Conservation (phyloP, 2,888 invertebrate species). For the Tachina grossa region DNA sequence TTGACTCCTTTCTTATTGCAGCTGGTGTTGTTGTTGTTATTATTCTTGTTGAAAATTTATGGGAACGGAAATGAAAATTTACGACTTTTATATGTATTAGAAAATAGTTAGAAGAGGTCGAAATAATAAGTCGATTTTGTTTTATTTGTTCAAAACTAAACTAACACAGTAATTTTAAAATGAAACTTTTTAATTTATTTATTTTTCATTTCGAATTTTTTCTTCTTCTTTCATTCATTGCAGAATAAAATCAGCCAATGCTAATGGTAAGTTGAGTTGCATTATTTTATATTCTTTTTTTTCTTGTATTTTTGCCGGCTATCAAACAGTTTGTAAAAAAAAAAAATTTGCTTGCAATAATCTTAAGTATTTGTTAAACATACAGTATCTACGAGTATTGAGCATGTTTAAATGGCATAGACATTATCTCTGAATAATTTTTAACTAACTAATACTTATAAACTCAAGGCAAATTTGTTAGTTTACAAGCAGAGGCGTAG, state of each 20-base stretch:
- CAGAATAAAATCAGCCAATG: slow-evolving; percentile 83
- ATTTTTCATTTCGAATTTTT: slow-evolving; percentile 52
- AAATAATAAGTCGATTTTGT: slow-evolving; percentile 68
- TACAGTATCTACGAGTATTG: slow-evolving; percentile 46
- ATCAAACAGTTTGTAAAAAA: slow-evolving; percentile 52
- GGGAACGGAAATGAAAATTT: slow-evolving; percentile 72
- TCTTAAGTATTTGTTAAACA: slow-evolving; percentile 66
- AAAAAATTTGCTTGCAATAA: slow-evolving; percentile 48
- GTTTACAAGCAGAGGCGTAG: slow-evolving; percentile 20
- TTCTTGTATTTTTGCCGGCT: slow-evolving; percentile 16
- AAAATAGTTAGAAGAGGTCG: slow-evolving; percentile 49
- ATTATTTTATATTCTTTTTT: slow-evolving; percentile 8
- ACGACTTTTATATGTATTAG: slow-evolving; percentile 66
- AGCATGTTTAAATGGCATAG: slow-evolving; percentile 55
- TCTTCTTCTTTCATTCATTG: slow-evolving; percentile 75
- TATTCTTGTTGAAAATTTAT: slow-evolving; percentile 54
- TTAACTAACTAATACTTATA: slow-evolving; percentile 39
- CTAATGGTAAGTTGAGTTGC: slow-evolving; percentile 81
- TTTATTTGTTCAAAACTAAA: slow-evolving; percentile 61
- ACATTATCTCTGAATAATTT: slow-evolving; percentile 63
- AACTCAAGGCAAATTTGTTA: slow-evolving; percentile 41
- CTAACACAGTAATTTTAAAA: slow-evolving; percentile 55
- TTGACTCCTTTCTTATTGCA: slow-evolving; percentile 17
- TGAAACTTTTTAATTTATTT: slow-evolving; percentile 71
- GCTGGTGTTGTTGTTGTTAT: slow-evolving; percentile 50